Evolutionary conservation across 2,113 vertebrate genomes (phyloP).

Genomic region (Pachycephala philippinensis): DNA sequence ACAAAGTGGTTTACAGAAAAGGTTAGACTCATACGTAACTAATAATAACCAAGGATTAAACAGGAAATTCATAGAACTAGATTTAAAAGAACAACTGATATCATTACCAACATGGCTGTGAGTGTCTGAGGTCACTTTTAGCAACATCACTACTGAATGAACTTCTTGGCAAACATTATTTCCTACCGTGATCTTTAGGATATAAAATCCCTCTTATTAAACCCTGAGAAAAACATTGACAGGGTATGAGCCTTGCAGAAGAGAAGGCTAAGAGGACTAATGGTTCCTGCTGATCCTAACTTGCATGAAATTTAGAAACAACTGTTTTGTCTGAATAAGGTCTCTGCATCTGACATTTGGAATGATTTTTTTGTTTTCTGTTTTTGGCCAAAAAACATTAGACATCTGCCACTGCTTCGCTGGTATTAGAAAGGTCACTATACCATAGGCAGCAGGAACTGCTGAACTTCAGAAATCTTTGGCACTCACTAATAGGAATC

Average conservation of each 20-base stretch:
- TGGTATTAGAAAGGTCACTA: background rate
- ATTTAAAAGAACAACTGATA: background rate
- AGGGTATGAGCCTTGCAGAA: background rate
- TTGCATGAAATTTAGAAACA: background rate
- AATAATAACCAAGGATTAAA: background rate
- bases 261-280: background rate
- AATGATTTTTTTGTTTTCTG: background rate
- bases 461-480: background rate
- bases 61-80: background rate
- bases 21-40: background rate
- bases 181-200: background rate
- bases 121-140: background rate
- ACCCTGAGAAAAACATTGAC: background rate
- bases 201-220: background rate
- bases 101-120: background rate
- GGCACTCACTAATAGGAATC: background rate
- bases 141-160: background rate
- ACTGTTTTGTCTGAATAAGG: background rate
- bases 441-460: background rate
- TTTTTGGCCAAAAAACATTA: background rate
- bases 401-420: background rate
- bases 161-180: background rate
- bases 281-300: background rate
- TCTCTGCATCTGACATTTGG: background rate
- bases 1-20: background rate